phyloP scores from a whole-genome alignment of 2,113 vertebrate genomes.

The Telmatochromis sp. region DNA sequence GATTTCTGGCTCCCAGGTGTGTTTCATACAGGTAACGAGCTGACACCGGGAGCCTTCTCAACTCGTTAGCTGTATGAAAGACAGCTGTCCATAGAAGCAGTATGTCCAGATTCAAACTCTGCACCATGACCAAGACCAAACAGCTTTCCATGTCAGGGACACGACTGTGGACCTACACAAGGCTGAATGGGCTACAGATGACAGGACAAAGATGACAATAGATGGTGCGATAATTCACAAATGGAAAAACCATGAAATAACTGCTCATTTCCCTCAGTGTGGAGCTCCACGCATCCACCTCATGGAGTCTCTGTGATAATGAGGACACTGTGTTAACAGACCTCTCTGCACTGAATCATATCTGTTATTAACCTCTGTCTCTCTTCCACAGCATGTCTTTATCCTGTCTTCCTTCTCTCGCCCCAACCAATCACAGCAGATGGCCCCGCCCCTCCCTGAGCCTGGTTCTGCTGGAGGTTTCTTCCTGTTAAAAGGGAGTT shows the following conservation, averaged over 20 bases:
- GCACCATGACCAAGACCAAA: not conserved
- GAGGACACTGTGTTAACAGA: not conserved
- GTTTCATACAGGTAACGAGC: not conserved
- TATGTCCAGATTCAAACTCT: not conserved
- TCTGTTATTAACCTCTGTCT: accelerated
- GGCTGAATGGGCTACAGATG: not conserved
- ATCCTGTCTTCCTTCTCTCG: not conserved
- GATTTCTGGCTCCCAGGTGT: not conserved
- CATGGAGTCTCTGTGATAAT: not conserved
- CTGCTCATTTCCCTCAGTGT: not conserved
- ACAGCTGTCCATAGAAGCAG: not conserved
- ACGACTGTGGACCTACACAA: not conserved
- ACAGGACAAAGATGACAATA: not conserved
- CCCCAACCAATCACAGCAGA: accelerated
- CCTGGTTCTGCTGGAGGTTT: accelerated
- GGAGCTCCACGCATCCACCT: not conserved
- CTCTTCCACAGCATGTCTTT: not conserved
- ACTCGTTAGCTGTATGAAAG: not conserved
- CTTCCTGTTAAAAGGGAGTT: not conserved
- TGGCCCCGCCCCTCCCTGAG: not conserved
- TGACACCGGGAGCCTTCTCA: not conserved
- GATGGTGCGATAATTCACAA: not conserved
- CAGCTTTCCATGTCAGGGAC: not conserved
- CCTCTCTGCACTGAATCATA: not conserved
- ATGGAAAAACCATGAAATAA: not conserved